phyloP scores from a whole-genome alignment of 2,797 vertebrate genomes.

The Bryconaethiops microstoma region DNA sequence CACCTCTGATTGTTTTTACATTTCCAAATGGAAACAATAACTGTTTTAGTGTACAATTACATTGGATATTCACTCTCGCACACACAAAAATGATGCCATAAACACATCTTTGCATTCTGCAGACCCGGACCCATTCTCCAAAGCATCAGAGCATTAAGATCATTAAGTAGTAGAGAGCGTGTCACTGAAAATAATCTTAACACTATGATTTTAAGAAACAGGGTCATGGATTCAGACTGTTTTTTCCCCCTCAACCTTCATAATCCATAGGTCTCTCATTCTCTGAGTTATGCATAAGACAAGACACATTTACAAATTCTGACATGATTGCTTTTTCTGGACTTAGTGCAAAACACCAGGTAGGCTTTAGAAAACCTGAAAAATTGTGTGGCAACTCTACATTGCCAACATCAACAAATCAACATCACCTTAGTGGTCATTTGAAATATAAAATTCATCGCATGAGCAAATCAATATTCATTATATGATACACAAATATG shows the following conservation, averaged over 20 bases:
- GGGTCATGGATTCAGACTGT: constrained; percentile 11
- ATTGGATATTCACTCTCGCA: constrained; percentile 6
- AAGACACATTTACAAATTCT: constrained; percentile 42
- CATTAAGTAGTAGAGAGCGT: neutral
- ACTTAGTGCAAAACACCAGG: constrained; percentile 75
- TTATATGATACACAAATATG: constrained; percentile 24
- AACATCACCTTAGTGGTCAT: constrained; percentile 24
- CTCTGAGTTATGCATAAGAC: neutral
- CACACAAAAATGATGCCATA: neutral
- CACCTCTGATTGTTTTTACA: neutral
- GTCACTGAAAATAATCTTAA: constrained; percentile 4
- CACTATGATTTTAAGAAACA: neutral
- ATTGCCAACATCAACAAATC: constrained; percentile 17
- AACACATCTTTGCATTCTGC: neutral
- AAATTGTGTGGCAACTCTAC: constrained; percentile 13
- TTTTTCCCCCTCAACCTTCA: neutral
- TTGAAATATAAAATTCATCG: constrained; percentile 46
- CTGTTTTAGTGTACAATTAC: constrained; percentile 24
- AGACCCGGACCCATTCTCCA: neutral
- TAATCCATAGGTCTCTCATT: constrained; percentile 12
- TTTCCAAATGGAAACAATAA: constrained; percentile 36
- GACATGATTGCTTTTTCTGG: constrained; percentile 75
- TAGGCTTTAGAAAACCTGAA: constrained; percentile 49
- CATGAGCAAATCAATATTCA: constrained; percentile 16
- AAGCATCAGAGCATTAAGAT: constrained; percentile 3